Conservation (phyloP, 1,140 invertebrate genomes). For the Atta cephalotes region DNA sequence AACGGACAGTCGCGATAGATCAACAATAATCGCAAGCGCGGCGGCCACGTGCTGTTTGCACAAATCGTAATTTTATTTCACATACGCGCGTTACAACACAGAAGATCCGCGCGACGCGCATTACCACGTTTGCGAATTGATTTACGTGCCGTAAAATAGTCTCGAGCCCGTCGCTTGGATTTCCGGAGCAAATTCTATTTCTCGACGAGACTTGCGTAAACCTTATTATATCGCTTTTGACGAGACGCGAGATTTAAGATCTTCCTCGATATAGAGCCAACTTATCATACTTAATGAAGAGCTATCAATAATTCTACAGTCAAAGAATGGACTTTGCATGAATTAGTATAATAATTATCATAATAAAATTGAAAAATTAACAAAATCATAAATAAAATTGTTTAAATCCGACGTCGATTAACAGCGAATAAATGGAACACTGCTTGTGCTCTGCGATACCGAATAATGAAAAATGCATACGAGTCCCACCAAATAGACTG, state of each 20-base stretch:
- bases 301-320: not conserved
- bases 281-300: not conserved
- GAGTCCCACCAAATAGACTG: not conserved
- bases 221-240: not conserved
- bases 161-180: not conserved
- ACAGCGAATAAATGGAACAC: not conserved
- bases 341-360: not conserved
- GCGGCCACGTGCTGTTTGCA: slow-evolving; percentile 9
- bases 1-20: slow-evolving; percentile 25
- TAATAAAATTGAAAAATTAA: not conserved
- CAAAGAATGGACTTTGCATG: not conserved
- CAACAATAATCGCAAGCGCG: not conserved
- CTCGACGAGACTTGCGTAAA: slow-evolving; percentile 18
- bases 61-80: slow-evolving; percentile 57
- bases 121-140: slow-evolving; percentile 39
- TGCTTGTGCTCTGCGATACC: not conserved
- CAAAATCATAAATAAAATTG: not conserved
- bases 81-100: not conserved
- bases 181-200: not conserved
- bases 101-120: not conserved
- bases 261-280: not conserved
- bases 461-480: slow-evolving; percentile 27
- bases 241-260: slow-evolving; percentile 10
- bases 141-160: slow-evolving; percentile 23
- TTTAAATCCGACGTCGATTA: not conserved